Evolutionary conservation across 2,113 vertebrate species (phyloP).

Genomic region (Brachirus orientalis): DNA sequence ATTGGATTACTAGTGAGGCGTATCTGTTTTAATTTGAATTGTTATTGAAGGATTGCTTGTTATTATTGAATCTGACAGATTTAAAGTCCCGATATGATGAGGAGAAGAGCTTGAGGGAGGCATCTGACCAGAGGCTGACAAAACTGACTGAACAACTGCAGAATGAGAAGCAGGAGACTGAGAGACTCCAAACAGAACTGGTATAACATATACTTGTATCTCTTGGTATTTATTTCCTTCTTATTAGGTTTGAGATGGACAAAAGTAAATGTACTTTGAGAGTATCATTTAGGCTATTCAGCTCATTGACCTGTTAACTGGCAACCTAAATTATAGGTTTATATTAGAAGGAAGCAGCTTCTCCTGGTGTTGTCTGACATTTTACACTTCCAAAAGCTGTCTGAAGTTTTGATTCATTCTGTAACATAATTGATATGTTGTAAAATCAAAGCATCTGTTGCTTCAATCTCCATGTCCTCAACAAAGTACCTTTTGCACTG

Average conservation of each 20-base stretch:
- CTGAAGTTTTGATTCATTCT: neutral
- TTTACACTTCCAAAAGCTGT: neutral
- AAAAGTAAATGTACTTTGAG: no score
- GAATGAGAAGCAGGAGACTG: conserved; percentile 83
- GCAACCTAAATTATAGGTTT: neutral
- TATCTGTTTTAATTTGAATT: neutral
- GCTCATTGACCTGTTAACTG: neutral
- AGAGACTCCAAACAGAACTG: conserved; percentile 92
- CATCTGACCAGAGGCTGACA: conserved; percentile 85
- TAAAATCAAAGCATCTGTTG: neutral
- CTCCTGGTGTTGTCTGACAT: no score
- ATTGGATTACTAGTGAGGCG: neutral
- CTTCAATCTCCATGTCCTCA: neutral
- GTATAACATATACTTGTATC: conserved; percentile 74
- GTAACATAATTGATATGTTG: no score
- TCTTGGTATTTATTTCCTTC: neutral
- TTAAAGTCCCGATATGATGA: conserved; percentile 96
- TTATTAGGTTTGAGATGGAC: neutral
- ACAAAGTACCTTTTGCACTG: conserved; percentile 19
- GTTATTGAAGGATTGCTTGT: neutral
- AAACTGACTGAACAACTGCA: conserved; percentile 87
- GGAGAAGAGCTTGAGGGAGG: conserved; percentile 89
- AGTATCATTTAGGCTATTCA: no score
- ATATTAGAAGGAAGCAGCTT: no score
- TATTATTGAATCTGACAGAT: conserved; percentile 77